Evolutionary conservation across 2,888 invertebrate species (phyloP).

Genomic region (Xestoiulus laeticollis): DNA sequence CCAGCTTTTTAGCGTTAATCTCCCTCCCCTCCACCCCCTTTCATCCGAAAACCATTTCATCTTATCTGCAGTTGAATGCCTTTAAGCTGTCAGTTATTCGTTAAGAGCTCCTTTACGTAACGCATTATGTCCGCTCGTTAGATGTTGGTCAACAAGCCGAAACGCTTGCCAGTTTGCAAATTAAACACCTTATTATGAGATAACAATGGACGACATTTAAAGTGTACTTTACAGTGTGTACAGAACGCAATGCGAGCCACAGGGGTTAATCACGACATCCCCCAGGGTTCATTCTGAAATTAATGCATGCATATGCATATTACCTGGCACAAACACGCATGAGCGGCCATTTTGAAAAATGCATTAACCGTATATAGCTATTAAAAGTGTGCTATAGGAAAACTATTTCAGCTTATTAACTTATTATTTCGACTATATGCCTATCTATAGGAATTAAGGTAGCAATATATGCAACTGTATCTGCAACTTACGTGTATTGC

Average conservation of each 20-base stretch:
- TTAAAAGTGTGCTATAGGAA: too few relatives aligned
- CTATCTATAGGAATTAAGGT: too few relatives aligned
- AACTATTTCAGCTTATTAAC: too few relatives aligned
- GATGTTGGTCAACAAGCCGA: constrained; percentile 18
- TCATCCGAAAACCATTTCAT: constrained; percentile 7
- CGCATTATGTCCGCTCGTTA: constrained; percentile 18
- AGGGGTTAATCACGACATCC: constrained; percentile 17
- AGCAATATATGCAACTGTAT: too few relatives aligned
- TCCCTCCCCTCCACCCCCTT: neutral
- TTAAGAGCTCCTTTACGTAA: constrained; percentile 17
- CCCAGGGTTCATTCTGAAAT: neutral
- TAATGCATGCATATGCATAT: constrained; percentile 8
- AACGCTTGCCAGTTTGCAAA: constrained; percentile 19
- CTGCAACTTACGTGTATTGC: too few relatives aligned
- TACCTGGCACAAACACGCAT: neutral
- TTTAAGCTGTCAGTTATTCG: constrained; percentile 21
- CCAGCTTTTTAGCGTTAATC: neutral
- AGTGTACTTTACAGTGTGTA: constrained; percentile 21
- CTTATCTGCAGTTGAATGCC: neutral
- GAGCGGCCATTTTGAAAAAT: neutral
- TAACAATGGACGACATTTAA: constrained; percentile 21
- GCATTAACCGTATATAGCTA: neutral
- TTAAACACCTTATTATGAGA: constrained; percentile 5
- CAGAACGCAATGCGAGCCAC: neutral
- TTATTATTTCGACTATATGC: too few relatives aligned